phyloP scores from a whole-genome alignment of 2,888 invertebrate species.

The Troides aeacus region DNA sequence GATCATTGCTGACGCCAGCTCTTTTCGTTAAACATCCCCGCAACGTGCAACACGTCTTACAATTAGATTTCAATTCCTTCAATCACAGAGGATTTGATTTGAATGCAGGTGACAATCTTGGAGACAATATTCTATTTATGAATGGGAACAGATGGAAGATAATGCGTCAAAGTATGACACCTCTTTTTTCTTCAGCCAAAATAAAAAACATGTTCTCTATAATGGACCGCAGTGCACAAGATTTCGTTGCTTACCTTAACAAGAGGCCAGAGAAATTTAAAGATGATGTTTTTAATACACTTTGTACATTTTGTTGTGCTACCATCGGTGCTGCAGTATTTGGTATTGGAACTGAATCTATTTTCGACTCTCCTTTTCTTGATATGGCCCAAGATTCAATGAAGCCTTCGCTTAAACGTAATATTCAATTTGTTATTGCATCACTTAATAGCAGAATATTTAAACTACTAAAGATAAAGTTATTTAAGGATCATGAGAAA shows the following conservation, averaged over 20 bases:
- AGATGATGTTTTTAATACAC: constrained; percentile 35
- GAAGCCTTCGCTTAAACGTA: constrained; percentile 27
- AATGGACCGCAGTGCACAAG: constrained; percentile 43
- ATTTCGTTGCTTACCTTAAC: constrained; percentile 42
- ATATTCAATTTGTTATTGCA: constrained; percentile 35
- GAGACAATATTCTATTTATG: constrained; percentile 33
- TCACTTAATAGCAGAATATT: constrained; percentile 33
- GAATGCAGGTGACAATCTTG: constrained; percentile 27
- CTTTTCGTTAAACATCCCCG: constrained; percentile 11
- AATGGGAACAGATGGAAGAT: constrained; percentile 38
- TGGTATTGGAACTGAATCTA: constrained; percentile 48
- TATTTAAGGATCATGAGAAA: constrained; percentile 48
- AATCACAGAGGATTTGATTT: constrained; percentile 18
- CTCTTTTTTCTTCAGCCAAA: constrained; percentile 43
- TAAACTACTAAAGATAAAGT: constrained; percentile 43
- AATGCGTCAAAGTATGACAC: constrained; percentile 39
- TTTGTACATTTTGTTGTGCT: constrained; percentile 39
- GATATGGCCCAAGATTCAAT: constrained; percentile 36
- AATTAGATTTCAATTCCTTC: constrained; percentile 18
- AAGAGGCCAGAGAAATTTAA: constrained; percentile 43
- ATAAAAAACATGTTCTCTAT: constrained; percentile 49
- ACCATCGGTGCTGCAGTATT: constrained; percentile 53
- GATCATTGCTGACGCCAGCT: constrained; percentile 6
- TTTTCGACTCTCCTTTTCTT: constrained; percentile 49
- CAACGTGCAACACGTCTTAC: constrained; percentile 15